phyloP scores from a whole-genome alignment of 1,140 invertebrate species.

The Lasaia peninsularis region DNA sequence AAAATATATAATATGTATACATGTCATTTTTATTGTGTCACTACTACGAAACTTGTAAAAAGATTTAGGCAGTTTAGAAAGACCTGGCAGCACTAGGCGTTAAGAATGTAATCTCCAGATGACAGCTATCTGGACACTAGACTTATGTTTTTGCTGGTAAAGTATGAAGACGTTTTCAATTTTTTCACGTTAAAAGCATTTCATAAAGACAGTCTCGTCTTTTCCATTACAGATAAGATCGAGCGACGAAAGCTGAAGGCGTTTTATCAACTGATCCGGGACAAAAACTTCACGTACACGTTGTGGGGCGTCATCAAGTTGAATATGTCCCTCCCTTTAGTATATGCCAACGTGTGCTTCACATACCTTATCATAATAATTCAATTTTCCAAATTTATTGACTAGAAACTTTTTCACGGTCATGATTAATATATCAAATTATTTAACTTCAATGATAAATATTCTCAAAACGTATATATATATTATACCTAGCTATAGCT shows the following conservation, averaged over 20 bases:
- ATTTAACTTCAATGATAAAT: too few species aligned
- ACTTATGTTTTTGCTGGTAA: neutral
- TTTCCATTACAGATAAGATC: conserved; percentile 42
- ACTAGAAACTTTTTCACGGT: conserved; percentile 22
- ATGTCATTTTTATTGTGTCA: too few species aligned
- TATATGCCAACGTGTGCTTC: conserved; percentile 45
- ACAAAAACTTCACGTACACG: conserved; percentile 45
- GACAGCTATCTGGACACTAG: too few species aligned
- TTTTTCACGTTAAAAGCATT: neutral
- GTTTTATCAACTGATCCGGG: conserved; percentile 44
- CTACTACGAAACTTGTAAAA: too few species aligned
- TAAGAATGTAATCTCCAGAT: too few species aligned
- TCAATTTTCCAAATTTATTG: conserved; percentile 57
- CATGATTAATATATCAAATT: too few species aligned
- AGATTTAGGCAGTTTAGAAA: too few species aligned
- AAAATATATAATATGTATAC: too few species aligned
- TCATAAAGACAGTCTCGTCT: neutral
- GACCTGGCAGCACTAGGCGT: too few species aligned
- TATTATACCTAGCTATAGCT: too few species aligned
- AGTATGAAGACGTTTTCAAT: neutral
- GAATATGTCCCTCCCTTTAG: conserved; percentile 53
- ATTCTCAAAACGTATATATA: too few species aligned
- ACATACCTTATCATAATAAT: conserved; percentile 55
- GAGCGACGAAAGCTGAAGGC: conserved; percentile 48
- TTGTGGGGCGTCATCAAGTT: conserved; percentile 44